Conservation (phyloP, 2,113 vertebrate species). For the Atlantisia rogersi region DNA sequence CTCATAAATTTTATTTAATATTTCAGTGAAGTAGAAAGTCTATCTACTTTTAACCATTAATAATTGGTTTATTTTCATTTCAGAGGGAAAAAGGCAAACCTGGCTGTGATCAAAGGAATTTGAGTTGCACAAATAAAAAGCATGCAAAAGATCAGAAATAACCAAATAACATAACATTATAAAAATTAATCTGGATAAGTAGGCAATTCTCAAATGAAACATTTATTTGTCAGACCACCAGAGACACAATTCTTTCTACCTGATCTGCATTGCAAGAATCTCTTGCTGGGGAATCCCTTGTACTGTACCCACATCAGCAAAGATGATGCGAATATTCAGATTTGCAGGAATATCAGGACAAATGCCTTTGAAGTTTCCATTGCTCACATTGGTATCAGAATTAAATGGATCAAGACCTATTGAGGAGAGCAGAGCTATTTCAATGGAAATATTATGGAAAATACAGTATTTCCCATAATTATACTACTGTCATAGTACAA, state of each 20-base stretch:
- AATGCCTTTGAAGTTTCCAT: slow-evolving; percentile 15
- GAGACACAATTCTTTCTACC: slow-evolving; percentile 67
- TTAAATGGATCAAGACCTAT: slow-evolving; percentile 16
- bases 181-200: neutral
- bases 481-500: neutral
- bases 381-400: neutral
- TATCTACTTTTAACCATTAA: neutral
- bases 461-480: neutral
- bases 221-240: neutral
- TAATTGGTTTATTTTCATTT: neutral
- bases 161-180: neutral
- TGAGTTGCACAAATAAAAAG: neutral
- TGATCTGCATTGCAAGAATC: slow-evolving; percentile 82
- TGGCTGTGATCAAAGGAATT: neutral
- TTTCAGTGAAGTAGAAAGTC: neutral
- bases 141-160: neutral
- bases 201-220: neutral
- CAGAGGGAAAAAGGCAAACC: neutral
- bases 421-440: neutral
- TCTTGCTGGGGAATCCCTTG: slow-evolving; percentile 78
- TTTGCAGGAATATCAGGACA: slow-evolving; percentile 84
- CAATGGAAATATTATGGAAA: neutral
- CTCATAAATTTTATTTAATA: neutral
- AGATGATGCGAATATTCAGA: slow-evolving; percentile 81
- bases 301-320: slow-evolving; percentile 71